Base-by-base conservation (phyloP, 1,140 invertebrate species). In the Bradysia coprophila region DNA sequence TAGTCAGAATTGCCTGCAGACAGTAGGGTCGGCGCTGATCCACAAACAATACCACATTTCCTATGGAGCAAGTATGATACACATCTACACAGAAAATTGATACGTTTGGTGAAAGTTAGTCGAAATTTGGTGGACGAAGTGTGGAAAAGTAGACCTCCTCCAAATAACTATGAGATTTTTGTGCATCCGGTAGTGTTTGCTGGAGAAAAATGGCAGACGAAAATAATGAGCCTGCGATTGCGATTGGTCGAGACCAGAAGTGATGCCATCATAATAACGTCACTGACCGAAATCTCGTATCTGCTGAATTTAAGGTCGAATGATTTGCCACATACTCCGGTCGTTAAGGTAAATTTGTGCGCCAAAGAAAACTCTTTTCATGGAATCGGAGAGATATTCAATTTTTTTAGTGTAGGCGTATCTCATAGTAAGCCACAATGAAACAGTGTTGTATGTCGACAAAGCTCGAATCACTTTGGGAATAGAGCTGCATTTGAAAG, bases 201-300 rank as follows among this genome's bases (percentile, higher is more conserved):
- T 0, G 65, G 65, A 44, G 52, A 54, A 44, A 55, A 47, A 48
- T 88, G 82, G 78, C 68, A 73, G 36, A 68, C 73, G 6, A 92
- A 92, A 61, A 64, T 92, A 1, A 54, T 59, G 13, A 65, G 72
- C 24, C 63, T 89, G 2, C 62, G 86, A 6, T 56, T 66, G 21
- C 70, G 79, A 47, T 66, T 94, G 51, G 64, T 68, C 20, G 57
- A 71, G 1, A 56, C 71, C 21, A 70, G 68, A 4, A 81, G 75
- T 3, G 78, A 87, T 50, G 78, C 82, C 0, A 72, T 93, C 57
- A 68, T 95, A 8, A 67, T 95, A 1, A 91, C 89, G 0, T 80
- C 87, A 2, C 58, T 96, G 24, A 90, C 94, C 51, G 90, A 95
- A 62, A 81, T 93, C 15, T 87, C 90, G 2, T 95, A 92, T 85